Evolutionary conservation across 2,113 vertebrate genomes (phyloP), one percentile per base, ranked within the genome.

Genomic region (Jacana jacana): DNA sequence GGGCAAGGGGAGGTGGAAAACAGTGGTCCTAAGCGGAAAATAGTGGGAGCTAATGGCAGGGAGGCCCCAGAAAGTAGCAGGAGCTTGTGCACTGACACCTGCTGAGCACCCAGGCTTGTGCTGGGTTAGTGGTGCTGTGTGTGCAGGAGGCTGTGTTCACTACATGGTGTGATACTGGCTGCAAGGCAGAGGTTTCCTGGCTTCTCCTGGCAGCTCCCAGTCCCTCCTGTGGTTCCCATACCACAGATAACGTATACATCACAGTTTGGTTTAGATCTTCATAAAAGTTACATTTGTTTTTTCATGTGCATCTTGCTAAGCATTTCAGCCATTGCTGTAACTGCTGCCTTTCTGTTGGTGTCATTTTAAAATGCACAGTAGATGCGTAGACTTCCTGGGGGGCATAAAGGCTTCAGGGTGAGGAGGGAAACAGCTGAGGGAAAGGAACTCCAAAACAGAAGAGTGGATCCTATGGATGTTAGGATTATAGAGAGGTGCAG

Each of bases 161-260:
- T 22, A 37, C 17, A 1, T 31, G 28, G 28, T 51, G 42, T 44
- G 72, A 52, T 55, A 11, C 25, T 33, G 57, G 42, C 81, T 89
- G 17, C 0, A 1, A 39, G 54, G 31, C 10, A 64, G 60, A 22
- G 1, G 2, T 63, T 86, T 76, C 31, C 18, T 92, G 44, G 44
- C 57, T 84, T 81, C 52, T 77, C 13, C 14, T 81, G 73, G 51
- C 65, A 87, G 70, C 17, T 1, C 4, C 2, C 28, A 63, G 42
- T n/a, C 28, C 33, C 25, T 76, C 44, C 35, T 48, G 5, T n/a
- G 13, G 12, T 75, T 90, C 17, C 51, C 17, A 8, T 63, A 10
- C 55, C 48, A 23, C 63, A 16, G 24, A 0, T 66, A 81, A 90
- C 0, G 0, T 8, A 65, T 31, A 42, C 1, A 7, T 31, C 49